Evolutionary conservation across 1,140 invertebrate species (phyloP).

Genomic region (Diorhabda sublineata): DNA sequence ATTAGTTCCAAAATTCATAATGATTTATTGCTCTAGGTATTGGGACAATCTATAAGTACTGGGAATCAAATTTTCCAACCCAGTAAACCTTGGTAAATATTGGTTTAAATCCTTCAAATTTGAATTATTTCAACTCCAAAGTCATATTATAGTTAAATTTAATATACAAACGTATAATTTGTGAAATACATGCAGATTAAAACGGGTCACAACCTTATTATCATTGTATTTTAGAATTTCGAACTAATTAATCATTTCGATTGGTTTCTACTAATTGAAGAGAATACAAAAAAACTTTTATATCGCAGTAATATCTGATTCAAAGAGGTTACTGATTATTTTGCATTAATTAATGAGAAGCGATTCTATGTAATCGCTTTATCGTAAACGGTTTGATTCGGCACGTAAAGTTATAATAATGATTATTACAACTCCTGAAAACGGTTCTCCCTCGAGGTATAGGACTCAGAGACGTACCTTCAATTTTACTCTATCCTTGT

Average conservation of each 20-base stretch:
- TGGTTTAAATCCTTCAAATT: too few species aligned
- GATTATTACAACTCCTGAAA: neutral
- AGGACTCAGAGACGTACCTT: neutral
- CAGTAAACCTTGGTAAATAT: too few species aligned
- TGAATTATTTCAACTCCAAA: too few species aligned
- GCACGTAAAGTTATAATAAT: conserved; percentile 2
- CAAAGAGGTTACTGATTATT: conserved; percentile 4
- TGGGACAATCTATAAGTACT: too few species aligned
- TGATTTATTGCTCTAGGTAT: too few species aligned
- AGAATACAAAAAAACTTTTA: neutral
- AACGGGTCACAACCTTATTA: neutral
- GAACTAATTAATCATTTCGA: neutral
- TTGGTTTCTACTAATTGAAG: neutral
- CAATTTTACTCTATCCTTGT: neutral
- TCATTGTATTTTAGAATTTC: neutral
- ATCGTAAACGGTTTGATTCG: neutral
- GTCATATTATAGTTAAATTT: too few species aligned
- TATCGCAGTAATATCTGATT: conserved; percentile 1
- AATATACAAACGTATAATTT: too few species aligned
- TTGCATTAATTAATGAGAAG: neutral
- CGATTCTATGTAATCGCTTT: neutral
- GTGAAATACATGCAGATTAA: neutral
- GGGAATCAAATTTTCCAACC: too few species aligned
- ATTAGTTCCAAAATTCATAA: too few species aligned
- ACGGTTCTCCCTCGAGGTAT: neutral